Conservation (phyloP, 1,140 invertebrate species). For the Aricia agestis region DNA sequence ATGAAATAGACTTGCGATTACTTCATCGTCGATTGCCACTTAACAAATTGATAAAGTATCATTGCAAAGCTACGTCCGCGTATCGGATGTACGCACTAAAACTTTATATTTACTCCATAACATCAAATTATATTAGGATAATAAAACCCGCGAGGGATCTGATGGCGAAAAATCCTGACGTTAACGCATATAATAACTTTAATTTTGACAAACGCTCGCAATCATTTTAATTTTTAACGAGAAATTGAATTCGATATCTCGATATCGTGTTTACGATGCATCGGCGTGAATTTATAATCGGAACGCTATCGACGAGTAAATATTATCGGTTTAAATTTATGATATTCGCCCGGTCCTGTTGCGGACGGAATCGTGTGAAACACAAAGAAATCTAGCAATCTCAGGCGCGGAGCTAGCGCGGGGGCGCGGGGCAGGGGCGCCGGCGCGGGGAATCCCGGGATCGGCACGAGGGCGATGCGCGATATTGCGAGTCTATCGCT, state of each 20-base stretch:
- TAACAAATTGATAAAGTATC: background rate
- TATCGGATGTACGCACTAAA: background rate
- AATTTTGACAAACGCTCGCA: background rate
- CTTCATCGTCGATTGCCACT: no score
- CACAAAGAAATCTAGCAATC: conserved; percentile 65
- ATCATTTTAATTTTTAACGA: background rate
- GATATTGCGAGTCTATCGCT: conserved; percentile 71
- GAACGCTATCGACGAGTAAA: background rate
- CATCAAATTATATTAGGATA: conserved; percentile 1
- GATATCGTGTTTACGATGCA: background rate
- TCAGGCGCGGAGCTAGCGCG: conserved; percentile 41
- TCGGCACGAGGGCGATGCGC: conserved; percentile 67
- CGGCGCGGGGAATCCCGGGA: conserved; percentile 65
- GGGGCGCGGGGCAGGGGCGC: conserved; percentile 39
- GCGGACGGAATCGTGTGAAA: conserved; percentile 63
- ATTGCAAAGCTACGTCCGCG: background rate
- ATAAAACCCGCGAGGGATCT: background rate
- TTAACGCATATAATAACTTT: background rate
- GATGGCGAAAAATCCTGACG: background rate
- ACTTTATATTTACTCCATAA: background rate
- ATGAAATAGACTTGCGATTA: no score
- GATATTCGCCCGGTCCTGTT: conserved; percentile 47
- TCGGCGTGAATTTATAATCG: conserved; percentile 2
- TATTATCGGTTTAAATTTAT: conserved; percentile 30
- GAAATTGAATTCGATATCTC: background rate